These are phyloP conservation scores for Sussaba pulchella DNA, from an alignment of 2,888 invertebrate species.

Conservation along the genomic window DNA sequence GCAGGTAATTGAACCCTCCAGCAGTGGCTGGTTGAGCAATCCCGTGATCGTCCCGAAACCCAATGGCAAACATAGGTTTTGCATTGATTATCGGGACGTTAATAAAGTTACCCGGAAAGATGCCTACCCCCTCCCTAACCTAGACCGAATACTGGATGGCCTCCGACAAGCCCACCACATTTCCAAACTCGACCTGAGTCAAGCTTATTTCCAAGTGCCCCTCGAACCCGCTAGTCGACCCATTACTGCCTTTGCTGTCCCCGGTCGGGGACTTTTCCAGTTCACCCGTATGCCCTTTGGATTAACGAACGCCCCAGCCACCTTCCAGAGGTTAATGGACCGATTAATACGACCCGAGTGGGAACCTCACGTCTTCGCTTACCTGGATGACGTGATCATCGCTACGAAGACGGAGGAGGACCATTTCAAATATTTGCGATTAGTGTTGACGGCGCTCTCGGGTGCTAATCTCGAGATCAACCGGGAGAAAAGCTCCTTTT, in stretches of 20 bases:
- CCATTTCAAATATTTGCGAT: slow-evolving; percentile 2
- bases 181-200: slow-evolving; percentile 3
- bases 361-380: too few relatives aligned
- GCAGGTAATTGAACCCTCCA: background rate
- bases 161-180: slow-evolving; percentile 11
- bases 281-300: slow-evolving; percentile 69
- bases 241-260: slow-evolving; percentile 69
- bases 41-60: slow-evolving; percentile 32
- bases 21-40: slow-evolving; percentile 18
- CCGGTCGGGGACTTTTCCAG: slow-evolving; percentile 73
- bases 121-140: slow-evolving; percentile 44
- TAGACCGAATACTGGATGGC: slow-evolving; percentile 18
- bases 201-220: slow-evolving; percentile 11
- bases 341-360: too few relatives aligned
- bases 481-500: slow-evolving; percentile 38
- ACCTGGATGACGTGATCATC: too few relatives aligned
- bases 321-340: too few relatives aligned
- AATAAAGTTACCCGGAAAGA: slow-evolving; percentile 40
- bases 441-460: background rate
- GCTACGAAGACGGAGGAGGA: too few relatives aligned
- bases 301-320: slow-evolving; percentile 11
- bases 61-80: slow-evolving; percentile 28
- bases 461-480: slow-evolving; percentile 31
- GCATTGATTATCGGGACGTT: slow-evolving; percentile 43
- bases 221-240: background rate